Base-by-base conservation (phyloP, 1,140 invertebrate species). In the Bombus cullumanus region DNA sequence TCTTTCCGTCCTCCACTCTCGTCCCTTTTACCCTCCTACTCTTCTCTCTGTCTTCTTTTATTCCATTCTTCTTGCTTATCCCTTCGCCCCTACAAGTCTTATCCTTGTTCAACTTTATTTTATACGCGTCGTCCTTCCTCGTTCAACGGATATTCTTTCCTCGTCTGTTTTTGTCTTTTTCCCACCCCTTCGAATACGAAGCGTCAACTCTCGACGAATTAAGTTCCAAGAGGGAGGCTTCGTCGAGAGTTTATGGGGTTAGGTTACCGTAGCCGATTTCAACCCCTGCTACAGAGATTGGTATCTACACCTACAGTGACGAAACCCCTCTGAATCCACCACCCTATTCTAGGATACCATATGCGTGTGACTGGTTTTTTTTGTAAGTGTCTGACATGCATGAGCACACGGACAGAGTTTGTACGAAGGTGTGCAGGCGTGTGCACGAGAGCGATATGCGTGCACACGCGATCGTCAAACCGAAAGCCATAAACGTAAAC, bases 401-500 rank as follows among this genome's bases (percentile, higher is more conserved):
- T 85, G 78, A 53, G n/a, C 18, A 25, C 79, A 84, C 47, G 47
- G 47, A 47, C 4, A 2, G 5, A n/a, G 12, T 25, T 41, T 12
- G 2, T 28, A 18, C 12, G 64, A 43, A 6, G 31, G 25, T 41
- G 85, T 69, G 78, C n/a, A 15, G 12, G 5, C 6, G 62, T 18
- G 15, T 75, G 81, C 1, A 5, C n/a, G 28, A 79, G 75, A 82
- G 83, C 37, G 85, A 88, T 87, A 88, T 81, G 90, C 88, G 89
- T 53, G 85, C 93, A 93, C 93, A 93, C 92, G 91, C 92, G 93
- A 92, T 94, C 93, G 91, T 94, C 93, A 93, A 94, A 92, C 91
- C 92, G 91, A 90, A 91, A 93, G 92, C 92, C 89, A 93, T 95
- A 95, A 95, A 94, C 93, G 92, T 95, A 95, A 95, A 95, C 94